Percentiles rank a stretch among this genome's conserved stretches.
Evolutionary conservation across 2,113 vertebrate species (phyloP).

Genomic region (Pedetes capensis): DNA sequence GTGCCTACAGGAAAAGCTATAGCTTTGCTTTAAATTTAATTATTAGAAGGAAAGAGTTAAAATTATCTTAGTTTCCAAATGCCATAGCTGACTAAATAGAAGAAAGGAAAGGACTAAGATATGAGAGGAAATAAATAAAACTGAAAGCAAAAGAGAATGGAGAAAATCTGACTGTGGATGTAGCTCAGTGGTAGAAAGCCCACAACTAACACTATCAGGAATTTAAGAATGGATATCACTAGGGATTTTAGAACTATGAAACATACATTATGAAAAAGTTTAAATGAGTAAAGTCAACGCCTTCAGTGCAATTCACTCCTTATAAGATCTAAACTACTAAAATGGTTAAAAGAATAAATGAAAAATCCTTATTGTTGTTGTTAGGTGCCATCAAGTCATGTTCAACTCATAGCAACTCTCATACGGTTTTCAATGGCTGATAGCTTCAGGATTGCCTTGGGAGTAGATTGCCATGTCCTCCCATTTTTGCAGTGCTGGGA

Average conservation of each 20-base stretch:
- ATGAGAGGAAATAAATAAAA: not conserved
- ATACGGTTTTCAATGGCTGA: too few relatives aligned
- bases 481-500: too few relatives aligned
- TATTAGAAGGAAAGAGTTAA: not conserved
- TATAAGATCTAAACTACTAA: not conserved
- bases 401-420: too few relatives aligned
- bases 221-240: not conserved
- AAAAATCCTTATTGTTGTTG: too few relatives aligned
- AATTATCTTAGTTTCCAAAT: not conserved
- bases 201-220: not conserved
- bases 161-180: not conserved
- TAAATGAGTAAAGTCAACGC: not conserved
- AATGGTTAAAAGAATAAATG: not conserved
- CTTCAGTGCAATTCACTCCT: not conserved
- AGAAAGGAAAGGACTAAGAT: not conserved
- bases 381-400: too few relatives aligned
- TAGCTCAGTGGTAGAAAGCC: not conserved
- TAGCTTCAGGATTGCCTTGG: too few relatives aligned
- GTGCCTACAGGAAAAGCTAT: not conserved
- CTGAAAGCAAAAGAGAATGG: not conserved
- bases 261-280: not conserved
- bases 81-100: not conserved
- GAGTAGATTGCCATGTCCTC: too few relatives aligned
- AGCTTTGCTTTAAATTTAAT: not conserved
- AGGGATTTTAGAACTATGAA: not conserved